Base-by-base conservation (phyloP, 2,888 invertebrate species). In the Rhodophaea formosa region DNA sequence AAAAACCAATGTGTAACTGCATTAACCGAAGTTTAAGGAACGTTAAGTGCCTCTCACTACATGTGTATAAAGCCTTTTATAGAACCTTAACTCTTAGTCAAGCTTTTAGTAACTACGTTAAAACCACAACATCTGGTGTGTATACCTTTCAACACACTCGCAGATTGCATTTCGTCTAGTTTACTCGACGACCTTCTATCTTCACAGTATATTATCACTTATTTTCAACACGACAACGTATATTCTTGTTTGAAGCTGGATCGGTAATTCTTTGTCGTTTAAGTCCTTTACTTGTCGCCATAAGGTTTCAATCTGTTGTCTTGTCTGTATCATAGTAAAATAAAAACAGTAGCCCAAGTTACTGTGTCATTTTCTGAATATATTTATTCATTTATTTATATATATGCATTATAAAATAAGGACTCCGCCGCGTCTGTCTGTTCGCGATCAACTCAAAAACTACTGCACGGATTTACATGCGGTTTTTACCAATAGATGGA, bases 111-210 rank as follows among this genome's bases (percentile, higher is more conserved):
- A n/a, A n/a, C n/a, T 83, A 80, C 80, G 77, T 75, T 72, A 80
- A 87, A 79, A 87, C 89, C 90, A 73, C 88, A 88, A 82, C 90
- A 90, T 85, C 89, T 89, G 90, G 81, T 76, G 77, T 74, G 71
- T 82, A 45, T 54, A 79, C 77, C 77, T 78, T 75, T 76, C 77
- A 80, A 80, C 78, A 79, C 77, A 78, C 76, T 74, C 74, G 77
- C 75, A 83, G 79, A 87, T 88, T 88, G 84, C 82, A 86, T 84
- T 84, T 84, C 79, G 77, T 82, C 76, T 83, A 77, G 79, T 83
- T 78, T 73, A 63, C 62, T 68, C 71, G 68, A 67, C 68, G 61
- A 73, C 23, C 71, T 59, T 53, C 14, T 7, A 39, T 16, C 15
- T 16, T 58, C 62, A 58, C 30, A 52, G 39, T 72, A 71, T 69